Evolutionary conservation across 2,888 invertebrate genomes (phyloP), one percentile per base, ranked within the genome.

Genomic region (Monopis laevigella): DNA sequence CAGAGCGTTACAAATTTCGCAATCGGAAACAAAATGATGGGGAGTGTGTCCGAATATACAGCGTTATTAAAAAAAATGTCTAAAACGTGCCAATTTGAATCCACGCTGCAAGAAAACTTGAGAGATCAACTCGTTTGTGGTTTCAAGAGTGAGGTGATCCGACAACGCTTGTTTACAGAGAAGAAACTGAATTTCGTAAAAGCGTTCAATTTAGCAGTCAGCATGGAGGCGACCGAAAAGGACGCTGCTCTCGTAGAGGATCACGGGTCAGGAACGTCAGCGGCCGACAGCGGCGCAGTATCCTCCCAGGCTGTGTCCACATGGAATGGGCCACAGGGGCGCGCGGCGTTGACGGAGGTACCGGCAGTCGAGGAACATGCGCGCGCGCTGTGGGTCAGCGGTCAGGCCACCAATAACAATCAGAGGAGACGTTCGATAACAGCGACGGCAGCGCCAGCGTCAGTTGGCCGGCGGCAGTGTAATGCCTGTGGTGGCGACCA

Each of bases 61-160:
- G 13, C 7, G 34, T 17, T n/a, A 10, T 34, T 2, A n/a, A 16
- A 17, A 34, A 34, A 10, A 34, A 34, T n/a, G 2, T 34, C n/a
- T n/a, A n/a, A n/a, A 10, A n/a, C 34, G 16, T 24, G 10, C 24
- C 6, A 40, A 4, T 40, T 40, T 40, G 29, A 1, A 30, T 14
- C 7, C 4, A 18, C 30, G 28, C 43, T 55, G 2, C 16, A 44
- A 4, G 53, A 54, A 16, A 53, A 46, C 16, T 28, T 54, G 6
- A 18, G 54, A 1, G 52, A 55, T 29, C 53, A 52, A 16, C 44
- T 51, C 1, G 50, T 46, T 1, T 51, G 49, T n/a, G 50, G 49
- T 0, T 24, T 51, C 4, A 6, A 1, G 1, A 46, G 39, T 16
- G 51, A 51, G 4, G 34, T 6, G 0, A 49, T 51, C 2, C 38